Percentiles rank a stretch among this genome's conserved stretches.
Evolutionary conservation across 2,888 invertebrate species (phyloP).

Genomic region (Caenorhabditis panamensis): DNA sequence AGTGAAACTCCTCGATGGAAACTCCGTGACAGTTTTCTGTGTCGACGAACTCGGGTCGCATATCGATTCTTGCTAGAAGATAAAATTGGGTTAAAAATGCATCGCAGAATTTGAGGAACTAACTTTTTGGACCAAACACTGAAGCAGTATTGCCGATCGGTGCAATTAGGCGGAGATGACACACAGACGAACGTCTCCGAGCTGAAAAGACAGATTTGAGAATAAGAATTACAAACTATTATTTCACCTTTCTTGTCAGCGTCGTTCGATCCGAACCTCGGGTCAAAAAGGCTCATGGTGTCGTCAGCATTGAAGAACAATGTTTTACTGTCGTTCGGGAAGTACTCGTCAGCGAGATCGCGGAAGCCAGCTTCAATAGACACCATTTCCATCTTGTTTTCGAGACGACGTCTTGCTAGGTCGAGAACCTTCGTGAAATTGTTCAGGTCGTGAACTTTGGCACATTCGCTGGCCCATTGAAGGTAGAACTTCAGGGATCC

Average conservation of each 20-base stretch:
- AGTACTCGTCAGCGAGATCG: slow-evolving; percentile 55
- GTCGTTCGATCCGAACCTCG: background rate
- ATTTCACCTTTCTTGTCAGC: background rate
- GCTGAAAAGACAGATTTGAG: background rate
- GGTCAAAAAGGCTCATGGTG: slow-evolving; percentile 39
- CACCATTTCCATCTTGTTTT: background rate
- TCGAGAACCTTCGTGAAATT: slow-evolving; percentile 35
- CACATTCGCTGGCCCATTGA: slow-evolving; percentile 65
- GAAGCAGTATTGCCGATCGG: slow-evolving; percentile 9
- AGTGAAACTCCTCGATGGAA: slow-evolving; percentile 57
- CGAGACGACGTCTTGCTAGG: slow-evolving; percentile 26
- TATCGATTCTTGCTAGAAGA: slow-evolving; percentile 34
- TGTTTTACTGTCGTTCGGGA: slow-evolving; percentile 17
- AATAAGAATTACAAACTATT: too few species aligned
- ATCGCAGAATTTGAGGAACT: background rate
- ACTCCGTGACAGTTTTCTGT: slow-evolving; percentile 14
- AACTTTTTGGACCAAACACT: slow-evolving; percentile 49
- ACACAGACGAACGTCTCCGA: slow-evolving; percentile 49
- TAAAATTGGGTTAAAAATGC: too few species aligned
- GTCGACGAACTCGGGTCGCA: slow-evolving; percentile 45
- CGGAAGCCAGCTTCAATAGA: slow-evolving; percentile 48
- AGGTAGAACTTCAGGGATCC: slow-evolving; percentile 63
- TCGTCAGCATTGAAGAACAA: slow-evolving; percentile 48
- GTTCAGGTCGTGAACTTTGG: slow-evolving; percentile 32
- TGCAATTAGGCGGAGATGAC: slow-evolving; percentile 24